These are phyloP conservation scores for Cylas formicarius DNA, from an alignment of 1,140 invertebrate genomes.

Conservation along the genomic window DNA sequence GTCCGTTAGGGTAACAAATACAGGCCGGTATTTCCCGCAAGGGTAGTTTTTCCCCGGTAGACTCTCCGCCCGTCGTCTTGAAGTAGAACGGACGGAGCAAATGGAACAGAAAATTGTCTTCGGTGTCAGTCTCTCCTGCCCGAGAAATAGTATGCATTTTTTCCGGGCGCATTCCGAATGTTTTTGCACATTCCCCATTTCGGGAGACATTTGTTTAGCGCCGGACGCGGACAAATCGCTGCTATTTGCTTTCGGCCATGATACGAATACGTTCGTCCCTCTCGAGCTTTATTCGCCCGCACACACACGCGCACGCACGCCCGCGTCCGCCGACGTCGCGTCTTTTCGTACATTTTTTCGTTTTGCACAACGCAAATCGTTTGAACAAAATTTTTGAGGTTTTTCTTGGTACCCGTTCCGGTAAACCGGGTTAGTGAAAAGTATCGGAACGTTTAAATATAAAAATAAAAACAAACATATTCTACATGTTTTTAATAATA, in stretches of 20 bases:
- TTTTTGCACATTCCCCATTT: slow-evolving; percentile 38
- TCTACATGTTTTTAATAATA: no score
- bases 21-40: no score
- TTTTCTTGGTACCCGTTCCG: no score
- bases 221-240: slow-evolving; percentile 40
- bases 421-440: no score
- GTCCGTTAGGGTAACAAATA: no score
- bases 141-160: slow-evolving; percentile 39
- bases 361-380: no score
- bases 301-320: background rate
- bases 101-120: slow-evolving; percentile 41
- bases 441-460: no score
- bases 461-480: no score
- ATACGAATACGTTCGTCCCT: slow-evolving; percentile 33
- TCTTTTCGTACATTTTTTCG: no score
- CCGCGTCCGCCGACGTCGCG: no score
- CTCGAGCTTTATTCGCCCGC: background rate
- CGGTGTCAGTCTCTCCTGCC: slow-evolving; percentile 24
- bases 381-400: no score
- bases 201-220: slow-evolving; percentile 34
- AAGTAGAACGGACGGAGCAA: slow-evolving; percentile 35
- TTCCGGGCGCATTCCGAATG: slow-evolving; percentile 36
- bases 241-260: slow-evolving; percentile 40
- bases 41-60: no score
- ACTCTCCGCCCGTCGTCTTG: slow-evolving; percentile 26